Base-by-base conservation (phyloP, 1,140 invertebrate species). In the Pseudoatta argentina region DNA sequence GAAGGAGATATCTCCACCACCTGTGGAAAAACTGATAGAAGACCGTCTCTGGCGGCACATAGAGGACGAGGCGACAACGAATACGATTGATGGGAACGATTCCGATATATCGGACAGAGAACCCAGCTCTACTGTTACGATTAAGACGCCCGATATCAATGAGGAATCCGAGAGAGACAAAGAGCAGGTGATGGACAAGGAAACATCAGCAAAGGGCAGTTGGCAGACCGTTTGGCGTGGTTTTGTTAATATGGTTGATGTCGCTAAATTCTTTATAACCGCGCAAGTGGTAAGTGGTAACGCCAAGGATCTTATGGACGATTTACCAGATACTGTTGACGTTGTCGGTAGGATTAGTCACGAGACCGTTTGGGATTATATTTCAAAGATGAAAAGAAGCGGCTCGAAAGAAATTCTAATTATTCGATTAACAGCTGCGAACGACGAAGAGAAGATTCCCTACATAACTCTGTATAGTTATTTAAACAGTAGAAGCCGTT, bases 311-410 rank as follows among this genome's bases (percentile, higher is more conserved):
- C 94, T 98, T 2, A 96, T 96, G 90, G 96, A 97, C 89, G 97
- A 98, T 93, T 92, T 99, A 7, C 97, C 97, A 1, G 95, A 97
- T 73, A 97, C 97, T n/a, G 95, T 99, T 24, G 97, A 98, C 90
- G 97, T 99, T 48, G 98, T 99, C 77, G 99, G 99, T 12, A 96
- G 99, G 88, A 99, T 99, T 89, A 96, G 97, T 77, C 98, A 98
- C 5, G 97, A 98, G 6, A 98, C 98, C 57, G 98, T 99, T 12
- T 99, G 98, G 98, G 98, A 99, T 79, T 99, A 99, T 92, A 97
- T 99, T 48, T 96, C 96, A 5, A 98, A 99, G 95, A 98, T 99
- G 95, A 98, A 98, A 91, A 97, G 98, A 92, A 97, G 97, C 71
- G 97, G 97, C 27, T 97, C 97, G 51, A 98, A 98, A 95, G 98